phyloP scores from a whole-genome alignment of 1,140 invertebrate species.

The Melipona quadrifasciata region DNA sequence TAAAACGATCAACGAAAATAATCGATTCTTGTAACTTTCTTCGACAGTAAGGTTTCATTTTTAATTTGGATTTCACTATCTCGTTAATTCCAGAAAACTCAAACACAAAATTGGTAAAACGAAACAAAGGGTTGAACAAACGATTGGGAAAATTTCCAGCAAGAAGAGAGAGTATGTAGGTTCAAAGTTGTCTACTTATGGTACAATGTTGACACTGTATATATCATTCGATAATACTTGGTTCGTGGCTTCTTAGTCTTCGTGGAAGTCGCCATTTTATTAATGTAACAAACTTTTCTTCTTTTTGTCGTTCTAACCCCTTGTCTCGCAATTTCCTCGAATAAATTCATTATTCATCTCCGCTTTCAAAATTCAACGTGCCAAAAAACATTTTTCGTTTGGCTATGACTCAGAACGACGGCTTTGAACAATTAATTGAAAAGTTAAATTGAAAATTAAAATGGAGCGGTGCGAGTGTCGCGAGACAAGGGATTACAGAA shows the following conservation, averaged over 20 bases:
- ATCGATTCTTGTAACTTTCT: too few relatives aligned
- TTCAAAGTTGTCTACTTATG: constrained; percentile 9
- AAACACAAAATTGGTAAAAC: neutral
- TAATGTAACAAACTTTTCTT: neutral
- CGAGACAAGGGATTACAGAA: neutral
- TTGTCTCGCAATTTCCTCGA: neutral
- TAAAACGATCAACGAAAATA: too few relatives aligned
- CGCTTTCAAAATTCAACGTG: too few relatives aligned
- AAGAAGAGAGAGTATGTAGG: neutral
- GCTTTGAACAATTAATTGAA: too few relatives aligned
- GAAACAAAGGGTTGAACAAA: neutral
- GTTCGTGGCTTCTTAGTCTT: neutral
- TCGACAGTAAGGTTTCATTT: too few relatives aligned
- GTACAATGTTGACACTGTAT: too few relatives aligned
- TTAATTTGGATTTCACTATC: too few relatives aligned
- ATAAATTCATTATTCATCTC: neutral
- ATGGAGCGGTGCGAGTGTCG: neutral
- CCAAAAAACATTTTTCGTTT: neutral
- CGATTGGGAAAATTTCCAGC: neutral
- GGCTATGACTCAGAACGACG: neutral
- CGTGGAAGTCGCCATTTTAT: neutral
- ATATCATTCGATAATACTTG: neutral
- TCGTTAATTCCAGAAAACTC: neutral
- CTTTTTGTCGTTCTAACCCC: neutral
- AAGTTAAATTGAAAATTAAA: neutral